A percentile compares a stretch with the other conserved stretches of the same genome.
Evolutionary conservation across 2,113 vertebrate species (phyloP).

Genomic region (Ageneiosus marmoratus): DNA sequence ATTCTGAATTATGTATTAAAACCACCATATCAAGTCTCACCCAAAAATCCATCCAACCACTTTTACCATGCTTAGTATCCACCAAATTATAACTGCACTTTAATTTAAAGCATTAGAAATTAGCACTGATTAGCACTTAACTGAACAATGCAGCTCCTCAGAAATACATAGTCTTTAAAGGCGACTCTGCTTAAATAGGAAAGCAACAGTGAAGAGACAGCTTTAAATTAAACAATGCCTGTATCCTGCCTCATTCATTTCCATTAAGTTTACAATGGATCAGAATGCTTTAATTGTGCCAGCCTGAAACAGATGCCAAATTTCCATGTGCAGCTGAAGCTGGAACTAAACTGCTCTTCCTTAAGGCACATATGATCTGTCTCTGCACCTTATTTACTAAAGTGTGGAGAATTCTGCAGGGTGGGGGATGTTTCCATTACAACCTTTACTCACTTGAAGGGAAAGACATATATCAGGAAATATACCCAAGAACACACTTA

Average conservation of each 20-base stretch:
- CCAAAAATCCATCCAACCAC: neutral
- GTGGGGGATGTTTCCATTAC: constrained; percentile 25
- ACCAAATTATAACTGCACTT: neutral
- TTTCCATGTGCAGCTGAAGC: constrained; percentile 16
- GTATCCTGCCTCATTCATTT: constrained; percentile 7
- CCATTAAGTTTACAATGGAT: neutral
- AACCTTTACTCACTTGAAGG: constrained; percentile 1
- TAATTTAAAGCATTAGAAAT: neutral
- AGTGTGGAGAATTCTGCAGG: constrained; percentile 18
- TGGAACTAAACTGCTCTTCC: constrained; percentile 11
- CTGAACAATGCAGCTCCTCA: neutral
- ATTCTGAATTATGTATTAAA: neutral
- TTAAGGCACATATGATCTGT: constrained; percentile 10
- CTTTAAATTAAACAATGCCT: neutral
- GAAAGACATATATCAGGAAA: constrained; percentile 17
- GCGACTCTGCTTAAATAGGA: constrained; percentile 10
- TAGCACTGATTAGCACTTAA: neutral
- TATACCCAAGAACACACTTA: neutral
- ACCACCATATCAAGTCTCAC: neutral
- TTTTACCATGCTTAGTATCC: neutral
- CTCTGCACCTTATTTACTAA: constrained; percentile 33
- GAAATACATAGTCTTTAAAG: constrained; percentile 4
- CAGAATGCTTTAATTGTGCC: neutral
- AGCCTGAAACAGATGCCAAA: constrained; percentile 22
- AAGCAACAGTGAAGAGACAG: neutral